A percentile compares a stretch with the other conserved stretches of the same genome.
These are phyloP conservation scores for Cremastinae sp. DNA, from an alignment of 2,888 invertebrate genomes.

Conservation along the genomic window DNA sequence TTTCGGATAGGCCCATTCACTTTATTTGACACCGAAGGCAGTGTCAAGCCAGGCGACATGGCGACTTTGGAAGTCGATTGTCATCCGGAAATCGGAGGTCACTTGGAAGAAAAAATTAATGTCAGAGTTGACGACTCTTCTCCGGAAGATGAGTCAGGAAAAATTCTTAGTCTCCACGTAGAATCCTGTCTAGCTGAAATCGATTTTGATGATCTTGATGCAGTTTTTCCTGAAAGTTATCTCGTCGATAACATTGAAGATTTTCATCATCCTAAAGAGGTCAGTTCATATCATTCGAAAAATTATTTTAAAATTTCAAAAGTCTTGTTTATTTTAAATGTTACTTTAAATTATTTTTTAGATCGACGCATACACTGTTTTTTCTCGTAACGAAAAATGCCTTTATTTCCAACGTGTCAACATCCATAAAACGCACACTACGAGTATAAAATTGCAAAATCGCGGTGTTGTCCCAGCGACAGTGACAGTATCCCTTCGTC, in stretches of 20 bases:
- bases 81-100: slow-evolving; percentile 73
- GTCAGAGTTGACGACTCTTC: slow-evolving; percentile 77
- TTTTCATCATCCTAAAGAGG: slow-evolving; percentile 81
- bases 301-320: too few species aligned
- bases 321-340: neutral
- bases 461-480: slow-evolving; percentile 76
- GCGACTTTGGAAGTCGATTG: slow-evolving; percentile 76
- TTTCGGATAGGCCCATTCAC: slow-evolving; percentile 77
- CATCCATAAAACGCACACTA: slow-evolving; percentile 73
- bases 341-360: slow-evolving; percentile 56
- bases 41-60: slow-evolving; percentile 73
- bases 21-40: slow-evolving; percentile 75
- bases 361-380: slow-evolving; percentile 76
- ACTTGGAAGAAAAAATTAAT: slow-evolving; percentile 75
- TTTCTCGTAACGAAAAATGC: slow-evolving; percentile 73
- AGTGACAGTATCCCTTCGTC: slow-evolving; percentile 65
- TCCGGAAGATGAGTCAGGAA: slow-evolving; percentile 81
- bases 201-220: slow-evolving; percentile 82
- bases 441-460: slow-evolving; percentile 78
- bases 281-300: slow-evolving; percentile 56
- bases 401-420: slow-evolving; percentile 79
- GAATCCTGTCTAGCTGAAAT: slow-evolving; percentile 83
- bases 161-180: slow-evolving; percentile 81
- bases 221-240: slow-evolving; percentile 84
- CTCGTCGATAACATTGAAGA: slow-evolving; percentile 82